phyloP scores from a whole-genome alignment of 2,888 invertebrate genomes.

The Tachina lurida region DNA sequence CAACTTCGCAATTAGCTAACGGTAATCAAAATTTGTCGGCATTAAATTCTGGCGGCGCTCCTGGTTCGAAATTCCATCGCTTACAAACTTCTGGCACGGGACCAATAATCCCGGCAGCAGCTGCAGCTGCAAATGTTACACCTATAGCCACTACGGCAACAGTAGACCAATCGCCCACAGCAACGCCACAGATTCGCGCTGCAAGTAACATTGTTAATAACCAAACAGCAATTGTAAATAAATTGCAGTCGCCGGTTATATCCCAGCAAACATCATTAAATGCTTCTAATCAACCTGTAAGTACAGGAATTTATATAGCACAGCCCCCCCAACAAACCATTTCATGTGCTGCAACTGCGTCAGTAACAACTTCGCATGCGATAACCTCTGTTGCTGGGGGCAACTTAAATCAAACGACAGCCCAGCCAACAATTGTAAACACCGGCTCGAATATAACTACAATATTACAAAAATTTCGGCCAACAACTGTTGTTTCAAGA shows the following conservation, averaged over 20 bases:
- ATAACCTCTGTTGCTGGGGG: constrained; percentile 64
- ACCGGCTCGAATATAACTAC: constrained; percentile 72
- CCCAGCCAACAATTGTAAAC: constrained; percentile 75
- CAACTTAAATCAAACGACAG: constrained; percentile 72
- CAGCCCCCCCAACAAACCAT: constrained; percentile 55
- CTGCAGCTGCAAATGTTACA: constrained; percentile 31
- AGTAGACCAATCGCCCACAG: constrained; percentile 27
- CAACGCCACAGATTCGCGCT: constrained; percentile 18
- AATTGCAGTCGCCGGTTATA: constrained; percentile 47
- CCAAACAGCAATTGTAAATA: constrained; percentile 47
- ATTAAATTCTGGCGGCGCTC: constrained; percentile 20
- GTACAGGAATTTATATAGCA: constrained; percentile 56
- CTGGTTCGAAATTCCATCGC: constrained; percentile 74
- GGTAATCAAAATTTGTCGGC: constrained; percentile 58
- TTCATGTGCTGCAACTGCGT: constrained; percentile 55
- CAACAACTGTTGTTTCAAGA: constrained; percentile 74
- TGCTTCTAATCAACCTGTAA: constrained; percentile 38
- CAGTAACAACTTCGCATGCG: constrained; percentile 35
- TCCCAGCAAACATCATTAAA: constrained; percentile 29
- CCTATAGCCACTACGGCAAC: constrained; percentile 24
- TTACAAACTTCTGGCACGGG: constrained; percentile 69
- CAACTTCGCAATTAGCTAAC: constrained; percentile 66
- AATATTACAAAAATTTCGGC: constrained; percentile 79
- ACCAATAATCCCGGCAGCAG: constrained; percentile 52
- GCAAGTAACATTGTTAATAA: constrained; percentile 36